Evolutionary conservation across 2,113 vertebrate species (phyloP).

Genomic region (Eira barbara): DNA sequence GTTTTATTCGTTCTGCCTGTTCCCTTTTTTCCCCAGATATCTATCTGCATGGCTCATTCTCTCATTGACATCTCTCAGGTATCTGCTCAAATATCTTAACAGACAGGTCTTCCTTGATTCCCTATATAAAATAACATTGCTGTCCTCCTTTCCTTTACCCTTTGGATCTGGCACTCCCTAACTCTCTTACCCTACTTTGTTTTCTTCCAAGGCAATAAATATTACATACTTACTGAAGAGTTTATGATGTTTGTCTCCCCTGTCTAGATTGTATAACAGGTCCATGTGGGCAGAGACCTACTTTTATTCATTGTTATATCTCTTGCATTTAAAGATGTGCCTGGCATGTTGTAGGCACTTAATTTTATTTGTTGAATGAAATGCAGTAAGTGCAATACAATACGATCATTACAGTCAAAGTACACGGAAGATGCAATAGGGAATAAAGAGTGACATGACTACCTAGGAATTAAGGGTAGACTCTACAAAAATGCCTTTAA

Average conservation of each 20-base stretch:
- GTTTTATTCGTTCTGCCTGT: not conserved
- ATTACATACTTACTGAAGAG: not conserved
- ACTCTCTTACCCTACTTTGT: not conserved
- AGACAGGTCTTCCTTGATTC: not conserved
- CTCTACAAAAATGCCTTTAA: not conserved
- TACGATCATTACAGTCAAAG: not conserved
- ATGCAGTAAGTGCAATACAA: not conserved
- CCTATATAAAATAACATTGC: not conserved
- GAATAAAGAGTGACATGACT: not conserved
- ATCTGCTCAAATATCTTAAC: not conserved
- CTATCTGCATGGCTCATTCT: not conserved
- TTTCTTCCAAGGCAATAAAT: not conserved
- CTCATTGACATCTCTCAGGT: not conserved
- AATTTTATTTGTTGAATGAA: conserved; percentile 28
- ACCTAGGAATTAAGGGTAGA: not conserved
- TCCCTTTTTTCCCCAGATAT: not conserved
- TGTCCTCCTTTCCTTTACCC: not conserved
- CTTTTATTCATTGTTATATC: conserved; percentile 49
- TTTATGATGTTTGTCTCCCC: conserved; percentile 9
- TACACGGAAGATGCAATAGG: not conserved
- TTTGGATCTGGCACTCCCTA: not conserved
- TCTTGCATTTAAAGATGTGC: conserved; percentile 1
- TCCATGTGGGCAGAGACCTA: not conserved
- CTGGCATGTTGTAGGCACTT: not conserved
- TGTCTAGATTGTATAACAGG: not conserved